Conservation (phyloP, 2,888 invertebrate species). For the Adelognathus sp. region DNA sequence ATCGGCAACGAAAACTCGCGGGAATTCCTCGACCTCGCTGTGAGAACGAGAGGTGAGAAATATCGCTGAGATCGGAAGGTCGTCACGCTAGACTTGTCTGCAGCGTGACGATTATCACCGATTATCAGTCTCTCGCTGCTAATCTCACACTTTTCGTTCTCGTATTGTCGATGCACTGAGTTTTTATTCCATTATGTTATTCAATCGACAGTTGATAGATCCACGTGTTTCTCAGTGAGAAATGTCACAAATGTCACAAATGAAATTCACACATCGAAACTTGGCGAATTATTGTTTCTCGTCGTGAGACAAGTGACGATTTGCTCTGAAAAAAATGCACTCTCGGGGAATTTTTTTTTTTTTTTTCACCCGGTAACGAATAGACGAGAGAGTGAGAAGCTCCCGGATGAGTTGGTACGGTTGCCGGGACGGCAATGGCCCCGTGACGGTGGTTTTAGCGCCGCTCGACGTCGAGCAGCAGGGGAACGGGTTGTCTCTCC, state of each 20-base stretch:
- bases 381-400: slow-evolving; percentile 49
- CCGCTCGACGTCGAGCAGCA: slow-evolving; percentile 72
- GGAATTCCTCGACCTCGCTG: slow-evolving; percentile 45
- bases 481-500: slow-evolving; percentile 67
- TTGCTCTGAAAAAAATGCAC: too few species aligned
- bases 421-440: slow-evolving; percentile 78
- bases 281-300: too few species aligned
- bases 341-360: neutral
- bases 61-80: slow-evolving; percentile 21
- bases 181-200: too few species aligned
- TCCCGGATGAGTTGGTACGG: slow-evolving; percentile 70
- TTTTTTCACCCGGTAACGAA: neutral
- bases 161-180: slow-evolving; percentile 24
- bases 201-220: too few species aligned
- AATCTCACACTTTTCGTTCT: slow-evolving; percentile 12
- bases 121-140: slow-evolving; percentile 6
- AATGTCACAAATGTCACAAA: too few species aligned
- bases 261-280: too few species aligned
- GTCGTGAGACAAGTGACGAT: too few species aligned
- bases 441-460: slow-evolving; percentile 73
- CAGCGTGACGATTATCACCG: neutral
- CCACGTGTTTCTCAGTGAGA: too few species aligned
- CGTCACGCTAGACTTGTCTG: slow-evolving; percentile 25
- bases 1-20: slow-evolving; percentile 9
- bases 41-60: neutral